These are phyloP conservation scores for Galaxias olidus DNA, from an alignment of 2,797 vertebrate species.

Conservation along the genomic window DNA sequence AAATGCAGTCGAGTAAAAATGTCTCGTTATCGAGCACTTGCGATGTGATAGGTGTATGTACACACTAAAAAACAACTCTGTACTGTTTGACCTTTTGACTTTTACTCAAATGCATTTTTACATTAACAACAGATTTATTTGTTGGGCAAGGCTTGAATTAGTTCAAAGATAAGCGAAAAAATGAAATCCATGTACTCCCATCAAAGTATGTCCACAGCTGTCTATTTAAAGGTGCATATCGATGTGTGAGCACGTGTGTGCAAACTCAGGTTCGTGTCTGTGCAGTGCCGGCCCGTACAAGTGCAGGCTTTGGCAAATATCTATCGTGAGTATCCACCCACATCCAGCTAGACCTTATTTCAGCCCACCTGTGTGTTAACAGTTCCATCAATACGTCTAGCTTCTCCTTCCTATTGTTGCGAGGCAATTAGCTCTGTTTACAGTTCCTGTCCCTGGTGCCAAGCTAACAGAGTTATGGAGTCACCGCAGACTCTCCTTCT, in stretches of 20 bases:
- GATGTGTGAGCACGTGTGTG: constrained; percentile 30
- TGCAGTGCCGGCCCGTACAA: constrained; percentile 29
- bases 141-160: no score
- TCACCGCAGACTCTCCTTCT: not conserved
- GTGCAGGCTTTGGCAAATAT: constrained; percentile 26
- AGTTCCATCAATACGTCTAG: constrained; percentile 40
- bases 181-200: no score
- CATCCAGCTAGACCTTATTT: constrained; percentile 47
- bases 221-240: not conserved
- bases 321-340: constrained; percentile 62
- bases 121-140: no score
- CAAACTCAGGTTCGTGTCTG: constrained; percentile 19
- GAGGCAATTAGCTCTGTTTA: constrained; percentile 5
- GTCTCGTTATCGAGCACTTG: no score
- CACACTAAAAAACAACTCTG: no score
- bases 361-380: constrained; percentile 51
- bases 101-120: no score
- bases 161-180: no score
- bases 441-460: not conserved
- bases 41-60: no score
- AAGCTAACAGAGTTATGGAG: not conserved
- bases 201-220: not conserved
- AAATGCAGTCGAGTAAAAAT: no score
- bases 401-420: constrained; percentile 26
- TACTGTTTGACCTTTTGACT: no score